Evolutionary conservation across 2,888 invertebrate genomes (phyloP).

Genomic region (Callimorpha dominula): DNA sequence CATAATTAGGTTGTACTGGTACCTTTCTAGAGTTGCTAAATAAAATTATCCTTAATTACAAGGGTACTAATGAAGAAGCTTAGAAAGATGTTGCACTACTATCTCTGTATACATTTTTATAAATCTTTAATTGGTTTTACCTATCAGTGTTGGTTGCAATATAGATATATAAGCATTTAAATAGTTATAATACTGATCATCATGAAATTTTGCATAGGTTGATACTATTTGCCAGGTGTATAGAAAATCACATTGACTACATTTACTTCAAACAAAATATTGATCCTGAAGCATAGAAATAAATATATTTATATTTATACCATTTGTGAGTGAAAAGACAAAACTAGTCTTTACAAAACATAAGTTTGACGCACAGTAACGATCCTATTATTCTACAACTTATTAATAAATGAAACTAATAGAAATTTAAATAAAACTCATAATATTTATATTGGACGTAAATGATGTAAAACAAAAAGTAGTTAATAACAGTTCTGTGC

Average conservation of each 20-base stretch:
- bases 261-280: too few species aligned
- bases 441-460: not conserved
- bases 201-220: too few species aligned
- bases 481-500: not conserved
- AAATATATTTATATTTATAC: too few species aligned
- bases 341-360: not conserved
- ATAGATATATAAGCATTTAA: too few species aligned
- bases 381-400: not conserved
- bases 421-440: not conserved
- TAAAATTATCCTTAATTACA: not conserved
- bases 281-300: too few species aligned
- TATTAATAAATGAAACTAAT: not conserved
- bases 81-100: not conserved
- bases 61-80: not conserved
- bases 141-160: too few species aligned
- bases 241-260: too few species aligned
- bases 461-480: not conserved
- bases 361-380: not conserved
- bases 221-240: too few species aligned
- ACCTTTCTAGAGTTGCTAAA: not conserved
- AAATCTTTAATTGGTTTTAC: too few species aligned
- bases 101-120: not conserved
- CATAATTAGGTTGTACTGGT: not conserved
- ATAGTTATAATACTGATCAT: too few species aligned
- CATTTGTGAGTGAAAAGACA: too few species aligned